Evolutionary conservation across 2,113 vertebrate species (phyloP), one percentile per base, ranked within the genome.

Genomic region (Dendropsophus ebraccatus): DNA sequence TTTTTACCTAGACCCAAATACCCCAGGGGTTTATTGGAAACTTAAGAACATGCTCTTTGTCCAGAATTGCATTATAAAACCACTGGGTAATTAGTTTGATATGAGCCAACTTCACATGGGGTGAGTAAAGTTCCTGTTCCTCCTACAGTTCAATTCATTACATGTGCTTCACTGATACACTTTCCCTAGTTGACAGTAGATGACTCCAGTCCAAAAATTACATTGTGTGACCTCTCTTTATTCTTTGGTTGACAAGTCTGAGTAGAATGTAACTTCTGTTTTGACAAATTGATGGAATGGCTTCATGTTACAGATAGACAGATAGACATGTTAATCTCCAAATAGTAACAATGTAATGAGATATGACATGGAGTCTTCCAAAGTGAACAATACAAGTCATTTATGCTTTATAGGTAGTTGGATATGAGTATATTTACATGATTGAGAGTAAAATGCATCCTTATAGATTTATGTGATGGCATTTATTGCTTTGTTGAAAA

Each of bases 231-330:
- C 78, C 78, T 65, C 37, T 47, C 54, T 45, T 41, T 23, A 60
- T 25, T 12, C 56, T 47, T 25, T 28, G 56, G 56, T 32, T 47
- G 7, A 21, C 25, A 50, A 77, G 35, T 1, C 35, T 45, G 47
- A 62, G 23, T 81, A 47, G 32, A 81, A 23, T 47, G 58, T 62
- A 65, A 81, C 58, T 25, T 30, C 2, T 65, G 77, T 62, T 81
- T 47, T 65, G 78, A 28, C 23, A 35, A 62, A 62, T 4, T 12
- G 78, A 47, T 81, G 78, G 13, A 81, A 65, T 23, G 37, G 13
- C 56, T 65, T 81, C 25, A 45, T 62, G 77, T 45, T 80, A 60
- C 77, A 9, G 5, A 37, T 21, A 56, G 52, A 60, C 77, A 9
- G 5, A 37, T 21, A 56, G 52, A 35, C 50, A 80, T 80, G 54